Evolutionary conservation across 2,113 vertebrate species (phyloP).

Genomic region (Hypocryptadius cinnamomeus): DNA sequence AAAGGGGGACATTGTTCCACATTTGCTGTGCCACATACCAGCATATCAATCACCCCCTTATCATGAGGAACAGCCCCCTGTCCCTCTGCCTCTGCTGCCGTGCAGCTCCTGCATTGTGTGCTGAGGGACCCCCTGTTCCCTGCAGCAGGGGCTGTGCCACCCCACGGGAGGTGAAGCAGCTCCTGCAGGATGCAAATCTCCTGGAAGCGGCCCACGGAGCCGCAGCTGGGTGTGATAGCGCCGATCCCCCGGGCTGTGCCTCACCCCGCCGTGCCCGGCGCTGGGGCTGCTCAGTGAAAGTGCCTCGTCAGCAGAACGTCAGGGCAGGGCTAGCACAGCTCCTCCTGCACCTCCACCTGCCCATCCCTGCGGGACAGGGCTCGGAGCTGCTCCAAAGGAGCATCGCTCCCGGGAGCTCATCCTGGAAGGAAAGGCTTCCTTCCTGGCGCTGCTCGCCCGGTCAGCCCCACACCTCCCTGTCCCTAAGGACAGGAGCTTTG

Average conservation of each 20-base stretch:
- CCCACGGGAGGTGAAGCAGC: neutral
- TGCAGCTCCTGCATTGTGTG: neutral
- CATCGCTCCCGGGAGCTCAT: neutral
- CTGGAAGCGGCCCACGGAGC: neutral
- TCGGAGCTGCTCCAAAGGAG: neutral
- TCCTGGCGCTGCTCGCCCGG: accelerated
- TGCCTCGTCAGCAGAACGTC: neutral
- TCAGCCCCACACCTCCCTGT: neutral
- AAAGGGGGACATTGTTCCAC: conserved; percentile 49
- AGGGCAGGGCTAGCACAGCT: neutral
- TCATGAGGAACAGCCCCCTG: neutral
- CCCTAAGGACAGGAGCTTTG: neutral
- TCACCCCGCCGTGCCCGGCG: neutral
- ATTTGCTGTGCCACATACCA: conserved; percentile 31
- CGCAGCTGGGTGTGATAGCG: neutral
- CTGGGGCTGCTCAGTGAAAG: neutral
- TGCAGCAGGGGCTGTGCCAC: neutral
- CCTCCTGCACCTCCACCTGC: neutral
- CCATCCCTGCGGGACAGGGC: neutral
- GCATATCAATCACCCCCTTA: conserved; percentile 38
- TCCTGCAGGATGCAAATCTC: neutral
- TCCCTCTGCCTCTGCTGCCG: neutral
- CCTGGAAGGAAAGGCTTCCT: neutral
- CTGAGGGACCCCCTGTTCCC: neutral
- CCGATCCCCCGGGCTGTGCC: neutral